A percentile compares a stretch with the other conserved stretches of the same genome.
These are phyloP conservation scores for Brenthis ino DNA, from an alignment of 2,888 invertebrate genomes.

Conservation along the genomic window DNA sequence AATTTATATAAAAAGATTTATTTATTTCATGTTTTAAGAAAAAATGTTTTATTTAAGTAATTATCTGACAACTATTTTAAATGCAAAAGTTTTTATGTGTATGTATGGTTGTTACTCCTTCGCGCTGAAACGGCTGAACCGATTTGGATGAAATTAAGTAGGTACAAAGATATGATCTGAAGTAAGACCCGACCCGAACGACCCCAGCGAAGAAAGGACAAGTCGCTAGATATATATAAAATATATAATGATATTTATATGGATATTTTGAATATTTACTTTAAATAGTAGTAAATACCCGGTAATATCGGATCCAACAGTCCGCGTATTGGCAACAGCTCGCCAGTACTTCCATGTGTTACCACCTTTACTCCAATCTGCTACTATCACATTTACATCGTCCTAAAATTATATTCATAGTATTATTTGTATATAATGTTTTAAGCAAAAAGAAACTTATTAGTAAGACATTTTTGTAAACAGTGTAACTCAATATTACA, in stretches of 20 bases:
- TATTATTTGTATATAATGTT: not conserved
- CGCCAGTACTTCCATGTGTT: slow-evolving; percentile 84
- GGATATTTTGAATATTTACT: not conserved
- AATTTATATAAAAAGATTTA: not conserved
- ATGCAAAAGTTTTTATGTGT: too few species aligned
- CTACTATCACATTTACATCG: slow-evolving; percentile 84
- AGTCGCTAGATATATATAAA: too few species aligned
- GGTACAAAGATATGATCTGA: too few species aligned
- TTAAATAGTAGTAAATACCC: slow-evolving; percentile 54
- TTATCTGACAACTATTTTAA: too few species aligned
- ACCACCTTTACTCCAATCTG: slow-evolving; percentile 85
- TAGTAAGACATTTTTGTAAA: not conserved
- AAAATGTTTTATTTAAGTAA: too few species aligned
- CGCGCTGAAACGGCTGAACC: too few species aligned
- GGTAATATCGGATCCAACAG: slow-evolving; percentile 80
- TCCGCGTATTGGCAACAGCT: slow-evolving; percentile 82
- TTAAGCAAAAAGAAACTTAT: not conserved
- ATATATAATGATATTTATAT: too few species aligned
- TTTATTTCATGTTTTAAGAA: too few species aligned
- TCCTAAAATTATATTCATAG: slow-evolving; percentile 56
- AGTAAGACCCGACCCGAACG: too few species aligned
- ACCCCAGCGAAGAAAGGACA: too few species aligned
- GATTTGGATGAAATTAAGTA: too few species aligned
- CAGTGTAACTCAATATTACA: not conserved
- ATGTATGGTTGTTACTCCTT: too few species aligned